phyloP scores from a whole-genome alignment of 2,888 invertebrate species.

The Cremastinae sp. region DNA sequence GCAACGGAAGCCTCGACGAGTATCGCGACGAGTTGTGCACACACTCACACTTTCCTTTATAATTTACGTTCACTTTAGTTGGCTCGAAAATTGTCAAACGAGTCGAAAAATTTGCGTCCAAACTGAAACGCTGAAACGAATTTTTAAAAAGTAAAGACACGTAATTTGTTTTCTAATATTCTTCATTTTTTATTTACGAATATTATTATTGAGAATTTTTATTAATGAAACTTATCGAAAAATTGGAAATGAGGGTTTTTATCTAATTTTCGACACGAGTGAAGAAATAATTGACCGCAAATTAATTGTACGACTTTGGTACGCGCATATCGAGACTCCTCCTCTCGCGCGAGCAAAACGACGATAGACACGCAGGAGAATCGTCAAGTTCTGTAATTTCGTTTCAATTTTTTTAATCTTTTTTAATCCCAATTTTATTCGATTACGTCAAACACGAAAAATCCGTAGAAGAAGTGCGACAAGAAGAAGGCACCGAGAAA shows the following conservation, averaged over 20 bases:
- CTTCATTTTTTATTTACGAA: too few relatives aligned
- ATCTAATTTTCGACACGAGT: too few relatives aligned
- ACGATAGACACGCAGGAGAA: slow-evolving; percentile 51
- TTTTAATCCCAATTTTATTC: slow-evolving; percentile 12
- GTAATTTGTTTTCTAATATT: too few relatives aligned
- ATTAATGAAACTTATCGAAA: too few relatives aligned
- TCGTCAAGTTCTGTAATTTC: slow-evolving; percentile 9
- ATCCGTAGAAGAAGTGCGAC: slow-evolving; percentile 66
- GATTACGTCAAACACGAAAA: slow-evolving; percentile 43
- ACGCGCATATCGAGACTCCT: slow-evolving; percentile 36
- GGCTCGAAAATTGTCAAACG: too few relatives aligned
- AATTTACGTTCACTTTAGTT: background rate
- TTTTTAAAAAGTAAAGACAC: too few relatives aligned
- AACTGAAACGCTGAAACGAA: too few relatives aligned
- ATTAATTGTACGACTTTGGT: slow-evolving; percentile 15
- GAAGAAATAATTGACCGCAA: background rate
- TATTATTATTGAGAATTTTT: too few relatives aligned
- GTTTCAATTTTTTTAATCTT: background rate
- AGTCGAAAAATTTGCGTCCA: too few relatives aligned
- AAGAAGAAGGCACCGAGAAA: slow-evolving; percentile 73
- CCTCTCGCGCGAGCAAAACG: slow-evolving; percentile 53
- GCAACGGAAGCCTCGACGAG: slow-evolving; percentile 30
- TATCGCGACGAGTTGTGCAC: slow-evolving; percentile 12
- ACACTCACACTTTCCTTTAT: background rate
- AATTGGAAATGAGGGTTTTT: too few relatives aligned